Base-by-base conservation (phyloP, 53 echinoderm and acorn worm genomes). In the Hippasteria phrygiana region DNA sequence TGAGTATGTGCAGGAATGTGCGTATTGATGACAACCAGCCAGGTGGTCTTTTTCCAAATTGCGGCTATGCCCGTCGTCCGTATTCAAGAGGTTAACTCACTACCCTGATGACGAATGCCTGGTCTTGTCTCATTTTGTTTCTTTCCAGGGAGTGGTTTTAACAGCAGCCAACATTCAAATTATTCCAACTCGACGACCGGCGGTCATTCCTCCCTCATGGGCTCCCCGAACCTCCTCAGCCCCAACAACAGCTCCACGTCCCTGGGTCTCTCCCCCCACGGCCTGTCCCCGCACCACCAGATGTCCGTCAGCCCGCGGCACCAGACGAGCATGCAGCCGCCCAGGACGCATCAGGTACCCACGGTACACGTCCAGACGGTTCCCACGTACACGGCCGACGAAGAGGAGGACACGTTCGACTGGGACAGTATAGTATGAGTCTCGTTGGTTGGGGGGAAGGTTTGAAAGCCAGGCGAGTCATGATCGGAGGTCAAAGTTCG, bases 141-240 rank as follows among this genome's bases (percentile, higher is more conserved):
- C 7, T 45, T 69, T 83, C 3, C 35, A 90, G 95, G 90, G 66
- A 91, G 91, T 86, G 95, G 88, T 34, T 95, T 91, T 79, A 93
- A 78, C 85, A 92, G 88, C 81, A 95, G 95, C 59, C 95, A 93
- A 16, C 95, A 95, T n/a, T 93, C 93, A 42, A 95, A 88, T 89
- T 88, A 92, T 56, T 94, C 94, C 48, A 93, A 93, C 78, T 93
- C 95, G 31, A 87, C 93, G n/a, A 77, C 90, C 5, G 92, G 92
- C 1, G 93, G 93, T 63, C 90, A 79, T 10, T 87, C 90, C 13
- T 93, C 87, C 51, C 43, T 90, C 80, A 90, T 93, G 73, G 93
- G 93, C 37, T 94, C 94, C 0, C 94, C 96, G 11, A 90, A 90
- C 66, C 90, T 96, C 37, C 90, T 96, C 73, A 96, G 96, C 65